Base-by-base conservation (phyloP, 2,797 vertebrate genomes). In the Microctenopoma stevenorrisi region DNA sequence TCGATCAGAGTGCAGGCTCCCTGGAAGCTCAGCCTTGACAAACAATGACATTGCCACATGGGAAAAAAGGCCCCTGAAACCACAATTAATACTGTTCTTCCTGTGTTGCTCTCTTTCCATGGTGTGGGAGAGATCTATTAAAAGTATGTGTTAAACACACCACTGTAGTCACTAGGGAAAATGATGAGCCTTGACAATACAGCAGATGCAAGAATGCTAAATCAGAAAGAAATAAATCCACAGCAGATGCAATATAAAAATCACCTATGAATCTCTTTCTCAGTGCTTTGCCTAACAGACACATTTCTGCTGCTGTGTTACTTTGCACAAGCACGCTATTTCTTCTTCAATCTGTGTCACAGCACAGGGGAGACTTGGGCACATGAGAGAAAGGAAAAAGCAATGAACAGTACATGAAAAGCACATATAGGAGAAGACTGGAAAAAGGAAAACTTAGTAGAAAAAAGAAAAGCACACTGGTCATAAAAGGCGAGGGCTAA, bases 51-150 rank as follows among this genome's bases (percentile, higher is more conserved):
- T 89, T 72, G 76, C 68, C 71, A 85, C 78, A 69, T 78, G 63
- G 84, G 65, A 83, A 85, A 88, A 78, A 66, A 47, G 69, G 33
- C 33, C 80, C 86, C 86, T 82, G 76, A 83, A 91, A 91, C 83
- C 85, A 87, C 83, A 91, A 91, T 91, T 91, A 89, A 91, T 89
- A 83, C 57, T 55, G 56, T 72, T 82, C 73, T 86, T 67, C 61
- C 52, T 76, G 57, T 59, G 56, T 81, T n/a, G 4, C 74, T 68
- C 77, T 69, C 33, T 59, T 68, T 82, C 68, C 0, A 1, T 22
- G n/a, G 69, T n/a, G 5, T 85, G 69, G 67, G 76, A 86, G 73
- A 74, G 56, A 78, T 75, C 75, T 86, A 87, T 81, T 83, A 79
- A 84, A 85, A 86, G 64, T 74, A 79, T 64, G 33, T 28, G 48